Base-by-base conservation (phyloP, 2,797 vertebrate genomes). In the Myotis myotis region DNA sequence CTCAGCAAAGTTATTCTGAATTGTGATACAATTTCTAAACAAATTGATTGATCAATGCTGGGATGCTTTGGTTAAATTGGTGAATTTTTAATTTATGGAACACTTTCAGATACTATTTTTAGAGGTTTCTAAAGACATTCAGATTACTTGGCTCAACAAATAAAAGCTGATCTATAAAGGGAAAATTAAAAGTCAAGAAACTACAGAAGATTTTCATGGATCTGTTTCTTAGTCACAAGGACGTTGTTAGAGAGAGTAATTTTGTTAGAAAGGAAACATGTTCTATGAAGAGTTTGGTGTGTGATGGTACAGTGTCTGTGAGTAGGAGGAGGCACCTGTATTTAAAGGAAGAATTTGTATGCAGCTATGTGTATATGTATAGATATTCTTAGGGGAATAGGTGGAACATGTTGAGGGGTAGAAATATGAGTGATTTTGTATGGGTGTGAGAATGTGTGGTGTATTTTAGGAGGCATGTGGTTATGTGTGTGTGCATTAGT, bases 21-120 rank as follows among this genome's bases (percentile, higher is more conserved):
- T 80, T 89, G 51, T 8, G 2, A 53, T 75, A 41, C 5, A 87
- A 15, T 75, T 79, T 91, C 30, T 93, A 82, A 82, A 84, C 22
- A 49, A 72, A 82, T 80, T 71, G 12, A 51, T 80, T 74, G 8
- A 13, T 28, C 13, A 71, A 20, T 49, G 16, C 60, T 66, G n/a
- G 17, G 22, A 92, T 91, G 64, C 30, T 78, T 83, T 81, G 47
- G 55, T 89, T 22, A 72, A 83, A 81, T 11, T 71, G 25, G 47
- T 62, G 30, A 41, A 38, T 62, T 5, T 64, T 80, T 60, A 36
- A 87, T 83, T 93, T 79, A 33, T 85, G 55, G 3, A 78, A 62
- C 22, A 74, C 87, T 89, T 95, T 91, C 28, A 87, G 19, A 81
- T 62, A 64, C 5, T 80, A 79, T 93, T 92, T 89, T 83, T 36